phyloP scores from a whole-genome alignment of 2,797 vertebrate genomes.

The Aeoliscus strigatus region DNA sequence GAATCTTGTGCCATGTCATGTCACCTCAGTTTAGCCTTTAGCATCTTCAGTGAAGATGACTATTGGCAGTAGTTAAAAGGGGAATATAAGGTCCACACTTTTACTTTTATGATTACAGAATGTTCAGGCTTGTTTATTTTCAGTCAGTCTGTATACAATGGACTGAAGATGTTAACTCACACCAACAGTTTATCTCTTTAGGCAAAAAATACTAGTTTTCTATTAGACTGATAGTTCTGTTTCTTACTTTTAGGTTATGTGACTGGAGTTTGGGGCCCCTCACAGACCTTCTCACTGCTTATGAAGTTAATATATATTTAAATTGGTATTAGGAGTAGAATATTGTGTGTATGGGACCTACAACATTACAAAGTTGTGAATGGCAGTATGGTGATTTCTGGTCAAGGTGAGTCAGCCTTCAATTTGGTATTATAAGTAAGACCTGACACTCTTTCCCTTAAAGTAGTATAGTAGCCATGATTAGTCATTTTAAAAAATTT shows the following conservation, averaged over 20 bases:
- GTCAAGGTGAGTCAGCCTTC: slow-evolving; percentile 1
- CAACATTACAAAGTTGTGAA: slow-evolving; percentile 49
- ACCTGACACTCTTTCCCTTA: slow-evolving; percentile 35
- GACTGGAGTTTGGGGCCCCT: slow-evolving; percentile 35
- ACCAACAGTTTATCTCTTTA: slow-evolving; percentile 38
- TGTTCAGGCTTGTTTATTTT: slow-evolving; percentile 26
- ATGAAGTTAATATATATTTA: slow-evolving; percentile 71
- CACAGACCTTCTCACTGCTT: slow-evolving; percentile 49
- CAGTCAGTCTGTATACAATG: slow-evolving; percentile 52
- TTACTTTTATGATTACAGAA: slow-evolving; percentile 17
- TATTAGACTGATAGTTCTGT: slow-evolving; percentile 52
- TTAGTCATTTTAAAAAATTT: slow-evolving; percentile 45
- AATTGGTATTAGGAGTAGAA: slow-evolving; percentile 60
- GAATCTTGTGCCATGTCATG: slow-evolving; percentile 32
- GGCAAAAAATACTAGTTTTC: slow-evolving; percentile 30
- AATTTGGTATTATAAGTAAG: slow-evolving; percentile 26
- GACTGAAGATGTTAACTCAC: slow-evolving; percentile 32
- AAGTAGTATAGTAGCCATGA: slow-evolving; percentile 41
- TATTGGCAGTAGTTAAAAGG: slow-evolving; percentile 13
- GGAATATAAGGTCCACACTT: slow-evolving; percentile 3
- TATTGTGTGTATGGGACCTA: slow-evolving; percentile 51
- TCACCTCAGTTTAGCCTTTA: slow-evolving; percentile 31
- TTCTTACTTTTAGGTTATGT: slow-evolving; percentile 47
- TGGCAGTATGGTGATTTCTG: slow-evolving; percentile 39
- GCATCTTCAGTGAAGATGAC: slow-evolving; percentile 66